Base-by-base conservation (phyloP, 2,888 invertebrate genomes). In the Pheosia gnoma region DNA sequence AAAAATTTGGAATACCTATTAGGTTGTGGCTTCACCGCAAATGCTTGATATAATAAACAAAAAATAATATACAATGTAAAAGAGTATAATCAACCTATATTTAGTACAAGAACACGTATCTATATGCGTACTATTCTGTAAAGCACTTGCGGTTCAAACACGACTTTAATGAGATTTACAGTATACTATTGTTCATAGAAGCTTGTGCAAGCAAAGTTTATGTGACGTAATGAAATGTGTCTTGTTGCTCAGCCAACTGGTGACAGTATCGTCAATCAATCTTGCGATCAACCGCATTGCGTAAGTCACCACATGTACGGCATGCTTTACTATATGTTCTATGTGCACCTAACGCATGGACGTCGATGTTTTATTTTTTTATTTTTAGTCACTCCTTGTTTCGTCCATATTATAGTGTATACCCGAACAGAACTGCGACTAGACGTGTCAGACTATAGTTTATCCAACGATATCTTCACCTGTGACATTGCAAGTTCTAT, bases 241-340 rank as follows among this genome's bases (percentile, higher is more conserved):
- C 88, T 93, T 90, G 86, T 89, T 94, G 94, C 94, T 95, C 96
- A 97, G 97, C 96, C 97, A 97, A 95, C 97, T 97, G 95, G 97
- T 96, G 96, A 97, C 97, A 94, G 96, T 97, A 94, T 97, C 97
- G 90, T 96, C 97, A 94, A 97, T 97, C 95, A 97, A 97, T 96
- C 96, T 97, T 94, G 96, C 97, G 94, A 95, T 97, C 95, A 97
- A 97, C 96, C 95, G 97, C 95, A 97, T 97, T 94, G 97, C 97
- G 97, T 97, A 97, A 97, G 97, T 97, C 94, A 86, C 87, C 83
- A 84, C 79, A 78, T 75, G 77, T 82, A 83, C 80, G 83, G 88
- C 88, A 87, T 88, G 89, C 88, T 88, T 87, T 69, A 75, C 72
- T 73, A 77, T 79, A 80, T 80, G 82, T 84, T 88, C 74, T 85